These are phyloP conservation scores for Drosophila auraria DNA, from an alignment of 1,140 invertebrate genomes.

Conservation along the genomic window DNA sequence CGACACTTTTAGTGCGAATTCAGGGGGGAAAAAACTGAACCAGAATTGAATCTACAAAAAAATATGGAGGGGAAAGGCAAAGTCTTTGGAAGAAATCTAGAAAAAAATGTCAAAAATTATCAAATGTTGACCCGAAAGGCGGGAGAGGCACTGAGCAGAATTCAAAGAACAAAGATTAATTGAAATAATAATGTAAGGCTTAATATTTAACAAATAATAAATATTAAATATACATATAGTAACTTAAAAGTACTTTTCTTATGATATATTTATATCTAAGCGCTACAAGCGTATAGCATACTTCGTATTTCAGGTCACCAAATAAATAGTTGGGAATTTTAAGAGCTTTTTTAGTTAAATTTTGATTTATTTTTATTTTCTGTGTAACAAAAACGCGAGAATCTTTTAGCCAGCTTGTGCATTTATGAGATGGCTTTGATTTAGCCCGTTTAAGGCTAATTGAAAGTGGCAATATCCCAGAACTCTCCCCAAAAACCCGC, in stretches of 20 bases:
- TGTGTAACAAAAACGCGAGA: not conserved
- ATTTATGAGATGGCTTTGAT: slow-evolving; percentile 47
- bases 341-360: not conserved
- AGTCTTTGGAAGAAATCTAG: slow-evolving; percentile 19
- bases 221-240: no score
- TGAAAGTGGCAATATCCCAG: slow-evolving; percentile 29
- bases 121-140: slow-evolving; percentile 32
- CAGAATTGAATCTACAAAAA: slow-evolving; percentile 14
- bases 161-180: no score
- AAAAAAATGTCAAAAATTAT: slow-evolving; percentile 39
- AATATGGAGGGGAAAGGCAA: slow-evolving; percentile 1
- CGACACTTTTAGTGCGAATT: slow-evolving; percentile 46
- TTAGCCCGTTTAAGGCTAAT: slow-evolving; percentile 51
- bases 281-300: no score
- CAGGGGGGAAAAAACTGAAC: not conserved
- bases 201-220: no score
- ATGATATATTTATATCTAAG: no score
- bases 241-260: no score
- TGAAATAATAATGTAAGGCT: no score
- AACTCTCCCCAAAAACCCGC: no score
- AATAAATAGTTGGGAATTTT: not conserved
- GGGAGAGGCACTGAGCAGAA: not conserved
- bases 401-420: not conserved
- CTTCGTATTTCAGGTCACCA: no score
- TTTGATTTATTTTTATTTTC: not conserved